These are phyloP conservation scores for Chaetoderma sp. DNA, from an alignment of 2,888 invertebrate genomes.

Conservation along the genomic window DNA sequence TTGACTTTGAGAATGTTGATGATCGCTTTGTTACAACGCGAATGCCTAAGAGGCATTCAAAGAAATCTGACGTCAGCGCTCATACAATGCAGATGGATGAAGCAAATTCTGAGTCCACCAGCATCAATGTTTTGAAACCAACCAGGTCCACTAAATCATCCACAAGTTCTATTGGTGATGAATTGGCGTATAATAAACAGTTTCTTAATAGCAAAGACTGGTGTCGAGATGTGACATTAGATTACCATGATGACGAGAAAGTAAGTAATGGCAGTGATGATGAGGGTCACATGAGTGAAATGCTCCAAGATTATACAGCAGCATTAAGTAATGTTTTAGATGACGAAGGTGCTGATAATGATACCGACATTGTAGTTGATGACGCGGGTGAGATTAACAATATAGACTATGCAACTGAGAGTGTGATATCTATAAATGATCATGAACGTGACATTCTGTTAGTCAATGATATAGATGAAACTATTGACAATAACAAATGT, in stretches of 20 bases:
- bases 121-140: conserved; percentile 57
- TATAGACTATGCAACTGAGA: no score
- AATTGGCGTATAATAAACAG: conserved; percentile 43
- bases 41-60: conserved; percentile 27
- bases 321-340: conserved; percentile 45
- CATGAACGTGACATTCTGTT: no score
- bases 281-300: conserved; percentile 50
- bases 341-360: not conserved
- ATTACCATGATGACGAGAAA: no score
- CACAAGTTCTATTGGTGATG: conserved; percentile 47
- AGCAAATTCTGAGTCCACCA: no score
- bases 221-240: not conserved
- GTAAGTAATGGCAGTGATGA: conserved; percentile 36
- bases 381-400: not conserved
- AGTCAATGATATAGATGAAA: no score
- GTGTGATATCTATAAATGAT: no score
- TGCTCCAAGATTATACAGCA: conserved; percentile 52
- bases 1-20: conserved; percentile 32
- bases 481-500: no score
- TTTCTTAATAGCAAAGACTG: conserved; percentile 17
- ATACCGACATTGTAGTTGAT: not conserved
- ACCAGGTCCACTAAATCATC: conserved; percentile 52
- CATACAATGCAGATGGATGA: no score
- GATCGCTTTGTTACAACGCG: conserved; percentile 51
- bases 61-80: conserved; percentile 22